A percentile compares a stretch with the other conserved stretches of the same genome.
Evolutionary conservation across 64 coral and sea anemone species (phyloP).

Genomic region (Porites australiensis): DNA sequence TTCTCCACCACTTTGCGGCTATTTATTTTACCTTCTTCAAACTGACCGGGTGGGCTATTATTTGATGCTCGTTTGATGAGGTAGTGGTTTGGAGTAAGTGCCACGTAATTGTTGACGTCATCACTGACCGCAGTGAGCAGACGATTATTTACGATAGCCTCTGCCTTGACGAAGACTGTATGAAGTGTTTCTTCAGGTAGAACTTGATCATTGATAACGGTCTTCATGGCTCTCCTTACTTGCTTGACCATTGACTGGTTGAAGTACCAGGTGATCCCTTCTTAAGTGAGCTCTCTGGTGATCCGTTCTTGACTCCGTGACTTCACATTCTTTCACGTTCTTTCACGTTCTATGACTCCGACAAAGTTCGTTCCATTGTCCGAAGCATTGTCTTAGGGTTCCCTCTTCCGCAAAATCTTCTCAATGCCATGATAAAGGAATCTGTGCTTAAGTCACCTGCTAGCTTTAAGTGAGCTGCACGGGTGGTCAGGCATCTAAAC

Average conservation of each 20-base stretch:
- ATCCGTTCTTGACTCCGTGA: not conserved
- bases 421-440: slow-evolving; percentile 38
- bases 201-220: slow-evolving; percentile 1
- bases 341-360: not conserved
- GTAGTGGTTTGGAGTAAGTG: slow-evolving; percentile 33
- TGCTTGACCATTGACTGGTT: slow-evolving; percentile 57
- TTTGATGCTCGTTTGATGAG: slow-evolving; percentile 18
- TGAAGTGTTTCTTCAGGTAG: slow-evolving; percentile 15
- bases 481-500: slow-evolving; percentile 52
- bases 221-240: slow-evolving; percentile 49
- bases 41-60: slow-evolving; percentile 25
- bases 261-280: slow-evolving; percentile 33
- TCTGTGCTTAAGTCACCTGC: slow-evolving; percentile 25
- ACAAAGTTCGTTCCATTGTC: slow-evolving; percentile 48
- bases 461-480: slow-evolving; percentile 12
- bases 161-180: slow-evolving; percentile 30
- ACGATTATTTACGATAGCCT: slow-evolving; percentile 18
- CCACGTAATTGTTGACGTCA: slow-evolving; percentile 25
- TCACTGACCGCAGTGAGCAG: slow-evolving; percentile 18
- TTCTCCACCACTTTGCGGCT: slow-evolving; percentile 26
- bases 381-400: slow-evolving; percentile 21
- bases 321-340: slow-evolving; percentile 6
- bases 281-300: not conserved
- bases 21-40: slow-evolving; percentile 5
- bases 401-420: slow-evolving; percentile 33